phyloP scores from a whole-genome alignment of 2,113 vertebrate species.

The Geococcyx californianus region DNA sequence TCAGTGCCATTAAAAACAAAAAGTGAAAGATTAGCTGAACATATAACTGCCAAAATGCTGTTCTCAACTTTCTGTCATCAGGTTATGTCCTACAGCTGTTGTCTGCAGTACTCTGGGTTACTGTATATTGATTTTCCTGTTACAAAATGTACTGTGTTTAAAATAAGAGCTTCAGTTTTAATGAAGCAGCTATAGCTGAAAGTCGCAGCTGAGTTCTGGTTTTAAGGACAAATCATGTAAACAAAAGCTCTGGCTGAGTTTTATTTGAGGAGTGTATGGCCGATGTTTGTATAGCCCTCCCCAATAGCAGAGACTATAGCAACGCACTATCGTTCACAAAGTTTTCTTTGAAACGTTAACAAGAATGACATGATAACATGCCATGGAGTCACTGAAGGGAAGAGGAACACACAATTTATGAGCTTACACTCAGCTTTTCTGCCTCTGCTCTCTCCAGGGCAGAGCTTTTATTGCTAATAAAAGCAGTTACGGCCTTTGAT shows the following conservation, averaged over 20 bases:
- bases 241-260: not conserved
- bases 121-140: conserved; percentile 43
- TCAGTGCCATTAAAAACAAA: not conserved
- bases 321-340: not conserved
- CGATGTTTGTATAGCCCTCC: conserved; percentile 1
- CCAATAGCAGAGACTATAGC: not conserved
- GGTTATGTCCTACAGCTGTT: conserved; percentile 42
- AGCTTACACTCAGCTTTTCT: not conserved
- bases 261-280: not conserved
- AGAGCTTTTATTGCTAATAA: not conserved
- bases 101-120: not conserved
- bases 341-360: not conserved
- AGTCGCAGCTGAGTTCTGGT: not conserved
- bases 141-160: conserved; percentile 56
- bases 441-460: not conserved
- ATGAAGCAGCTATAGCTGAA: not conserved
- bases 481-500: not conserved
- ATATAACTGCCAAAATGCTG: conserved; percentile 16
- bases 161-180: conserved; percentile 33
- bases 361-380: not conserved
- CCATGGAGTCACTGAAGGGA: not conserved
- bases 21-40: not conserved
- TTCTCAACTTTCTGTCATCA: conserved; percentile 13
- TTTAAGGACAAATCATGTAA: not conserved
- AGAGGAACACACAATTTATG: not conserved